Evolutionary conservation across 2,888 invertebrate species (phyloP), one percentile per base, ranked within the genome.

Genomic region (Lepidonotus clava): DNA sequence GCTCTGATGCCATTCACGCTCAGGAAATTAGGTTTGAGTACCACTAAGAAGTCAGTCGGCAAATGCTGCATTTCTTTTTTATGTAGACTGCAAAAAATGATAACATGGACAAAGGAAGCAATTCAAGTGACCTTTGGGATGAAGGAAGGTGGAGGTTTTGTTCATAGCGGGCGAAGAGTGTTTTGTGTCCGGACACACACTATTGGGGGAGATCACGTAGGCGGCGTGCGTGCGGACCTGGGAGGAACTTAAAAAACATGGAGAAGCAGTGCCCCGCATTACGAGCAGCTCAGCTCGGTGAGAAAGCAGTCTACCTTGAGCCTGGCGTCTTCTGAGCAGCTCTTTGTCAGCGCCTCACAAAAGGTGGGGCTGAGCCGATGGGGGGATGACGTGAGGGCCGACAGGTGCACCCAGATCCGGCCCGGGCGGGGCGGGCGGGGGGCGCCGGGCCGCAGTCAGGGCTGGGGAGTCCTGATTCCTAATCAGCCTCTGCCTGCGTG

Each of bases 321-420:
- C n/a, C n/a, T n/a, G n/a, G n/a, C n/a, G n/a, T n/a, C n/a, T n/a
- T n/a, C n/a, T n/a, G 71, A 71, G 71, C 71, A 71, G 71, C 71
- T 71, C 71, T 71, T 71, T 71, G 71, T 71, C 36, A 71, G 38
- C 71, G 36, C 71, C 34, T 71, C 71, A 71, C 71, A 71, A 71
- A 71, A 71, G 71, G 66, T 24, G 4, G 21, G 32, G 32, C n/a
- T 21, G n/a, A 14, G 71, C 21, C 11, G 34, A 38, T 34, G 36
- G 71, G 38, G 14, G 36, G 38, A 71, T 34, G 71, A 34, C 36
- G 38, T 71, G 71, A 4, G 46, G 8, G 46, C 8, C 46, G 46
- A 46, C 46, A n/a, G n/a, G n/a, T n/a, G n/a, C n/a, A n/a, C n/a
- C n/a, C n/a, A n/a, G n/a, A n/a, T n/a, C n/a, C n/a, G n/a, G n/a